Evolutionary conservation across 2,797 vertebrate species (phyloP).

Genomic region (Arctocebus calabarensis): DNA sequence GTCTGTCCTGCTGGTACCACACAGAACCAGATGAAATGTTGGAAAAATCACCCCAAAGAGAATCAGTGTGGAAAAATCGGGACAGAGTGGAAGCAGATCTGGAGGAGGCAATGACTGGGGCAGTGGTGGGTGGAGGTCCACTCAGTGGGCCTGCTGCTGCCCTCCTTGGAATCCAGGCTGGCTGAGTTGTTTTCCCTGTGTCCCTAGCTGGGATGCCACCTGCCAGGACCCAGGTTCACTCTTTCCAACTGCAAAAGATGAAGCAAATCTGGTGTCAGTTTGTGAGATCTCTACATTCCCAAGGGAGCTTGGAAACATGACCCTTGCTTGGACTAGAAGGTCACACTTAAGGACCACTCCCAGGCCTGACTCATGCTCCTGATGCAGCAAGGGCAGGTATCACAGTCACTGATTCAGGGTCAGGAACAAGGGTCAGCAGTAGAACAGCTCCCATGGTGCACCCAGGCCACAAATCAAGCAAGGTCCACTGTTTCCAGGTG

Average conservation of each 20-base stretch:
- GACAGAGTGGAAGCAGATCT: constrained; percentile 48
- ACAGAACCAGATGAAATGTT: constrained; percentile 57
- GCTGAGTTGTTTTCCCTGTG: neutral
- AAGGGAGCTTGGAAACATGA: neutral
- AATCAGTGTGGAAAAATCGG: constrained; percentile 68
- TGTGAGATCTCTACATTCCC: neutral
- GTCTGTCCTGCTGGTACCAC: neutral
- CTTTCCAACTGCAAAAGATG: neutral
- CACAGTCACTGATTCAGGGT: neutral
- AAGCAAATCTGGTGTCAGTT: neutral
- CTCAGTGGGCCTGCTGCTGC: neutral
- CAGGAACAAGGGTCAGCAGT: neutral
- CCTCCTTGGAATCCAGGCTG: neutral
- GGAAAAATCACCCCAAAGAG: constrained; percentile 72
- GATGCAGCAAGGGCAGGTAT: neutral
- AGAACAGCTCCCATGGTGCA: neutral
- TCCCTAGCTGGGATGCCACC: neutral
- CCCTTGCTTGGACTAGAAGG: neutral
- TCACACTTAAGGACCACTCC: neutral
- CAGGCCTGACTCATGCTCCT: neutral
- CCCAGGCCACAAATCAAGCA: neutral
- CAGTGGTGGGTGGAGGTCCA: neutral
- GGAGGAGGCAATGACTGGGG: neutral
- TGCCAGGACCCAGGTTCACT: neutral
- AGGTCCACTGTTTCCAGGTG: constrained; percentile 13